A percentile compares a stretch with the other conserved stretches of the same genome.
These are phyloP conservation scores for Margarornis squamiger DNA, from an alignment of 2,797 vertebrate genomes.

Conservation along the genomic window DNA sequence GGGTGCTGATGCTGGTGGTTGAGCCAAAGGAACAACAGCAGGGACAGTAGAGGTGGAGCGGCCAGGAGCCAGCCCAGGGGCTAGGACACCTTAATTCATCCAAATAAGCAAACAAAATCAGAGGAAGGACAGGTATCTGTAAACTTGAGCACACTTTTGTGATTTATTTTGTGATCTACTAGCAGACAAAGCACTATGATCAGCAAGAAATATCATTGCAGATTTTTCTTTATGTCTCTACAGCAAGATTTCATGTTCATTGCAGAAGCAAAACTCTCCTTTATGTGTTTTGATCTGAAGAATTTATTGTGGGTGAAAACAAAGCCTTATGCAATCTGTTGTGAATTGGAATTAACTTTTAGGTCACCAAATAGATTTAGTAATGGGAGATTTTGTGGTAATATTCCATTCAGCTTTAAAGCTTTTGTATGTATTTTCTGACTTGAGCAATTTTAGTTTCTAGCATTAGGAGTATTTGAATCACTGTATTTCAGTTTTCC, in stretches of 20 bases:
- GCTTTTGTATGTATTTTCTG: neutral
- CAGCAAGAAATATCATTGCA: fast-evolving
- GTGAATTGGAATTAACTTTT: neutral
- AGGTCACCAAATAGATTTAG: neutral
- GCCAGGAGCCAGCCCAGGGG: neutral
- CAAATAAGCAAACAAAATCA: neutral
- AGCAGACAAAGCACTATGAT: neutral
- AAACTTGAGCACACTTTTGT: neutral
- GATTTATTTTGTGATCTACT: neutral
- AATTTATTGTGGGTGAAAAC: neutral
- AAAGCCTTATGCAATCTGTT: neutral
- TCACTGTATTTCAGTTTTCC: neutral
- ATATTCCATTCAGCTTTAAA: neutral
- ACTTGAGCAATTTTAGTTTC: neutral
- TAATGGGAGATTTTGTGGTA: neutral
- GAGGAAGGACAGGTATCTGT: too few relatives aligned
- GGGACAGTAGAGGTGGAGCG: neutral
- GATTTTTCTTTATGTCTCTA: neutral
- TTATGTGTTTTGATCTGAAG: neutral
- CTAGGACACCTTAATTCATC: too few relatives aligned
- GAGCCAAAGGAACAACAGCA: neutral
- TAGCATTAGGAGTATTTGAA: neutral
- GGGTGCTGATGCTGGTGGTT: fast-evolving
- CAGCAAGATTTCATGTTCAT: neutral
- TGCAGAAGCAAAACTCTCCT: neutral